Base-by-base conservation (phyloP, 2,888 invertebrate species). In the Plagiodera versicolora region DNA sequence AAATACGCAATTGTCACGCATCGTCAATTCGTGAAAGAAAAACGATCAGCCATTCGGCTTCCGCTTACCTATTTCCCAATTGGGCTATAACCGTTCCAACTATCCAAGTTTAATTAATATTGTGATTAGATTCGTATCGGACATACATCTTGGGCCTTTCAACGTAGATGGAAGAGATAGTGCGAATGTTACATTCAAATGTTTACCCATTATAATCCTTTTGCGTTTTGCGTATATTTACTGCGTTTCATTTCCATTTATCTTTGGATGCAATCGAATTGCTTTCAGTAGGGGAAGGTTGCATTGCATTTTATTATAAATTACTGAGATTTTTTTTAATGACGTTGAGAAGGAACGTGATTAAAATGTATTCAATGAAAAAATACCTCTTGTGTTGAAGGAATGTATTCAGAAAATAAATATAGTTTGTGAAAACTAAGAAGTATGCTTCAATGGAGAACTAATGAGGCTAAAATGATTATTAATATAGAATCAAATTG, bases 51-150 rank as follows among this genome's bases (percentile, higher is more conserved):
- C n/a, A n/a, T n/a, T n/a, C n/a, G n/a, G n/a, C n/a, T n/a, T n/a
- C n/a, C 20, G 47, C 46, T 17, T 18, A 17, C 35, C 16, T 39
- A 55, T 65, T 65, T 58, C 68, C 67, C 63, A 67, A 68, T 67
- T 65, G 64, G 68, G 68, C 60, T 63, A 67, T 67, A 66, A 61
- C 70, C 70, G 70, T 70, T 70, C 69, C 66, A 67, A 72, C 69
- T 58, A 39, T 32, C 3, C 11, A 61, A 70, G 63, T 70, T 70
- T 70, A 72, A 72, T 72, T 70, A 70, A 69, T 70, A 67, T 52
- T 39, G 52, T 52, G 52, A 52, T 67, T 66, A 61, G 66, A 66
- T 70, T 70, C 65, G 63, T 61, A 67, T 61, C 64, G 60, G 66
- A 67, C 66, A 65, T 67, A 65, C 62, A 63, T 67, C 64, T 67